A percentile compares a stretch with the other conserved stretches of the same genome.
Evolutionary conservation across 1,140 invertebrate species (phyloP).

Genomic region (Eciton burchellii): DNA sequence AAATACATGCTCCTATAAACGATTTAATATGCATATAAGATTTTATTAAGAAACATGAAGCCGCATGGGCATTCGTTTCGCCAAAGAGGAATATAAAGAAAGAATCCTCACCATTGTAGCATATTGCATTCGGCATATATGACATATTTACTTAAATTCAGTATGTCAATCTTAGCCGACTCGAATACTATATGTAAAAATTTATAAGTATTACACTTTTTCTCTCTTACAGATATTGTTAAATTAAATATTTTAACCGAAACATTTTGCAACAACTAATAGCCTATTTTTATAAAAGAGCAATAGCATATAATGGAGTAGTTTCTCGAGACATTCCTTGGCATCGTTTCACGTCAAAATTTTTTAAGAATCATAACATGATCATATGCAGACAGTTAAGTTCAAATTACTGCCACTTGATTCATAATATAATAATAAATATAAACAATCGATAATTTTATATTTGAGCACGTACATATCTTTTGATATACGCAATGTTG

Average conservation of each 20-base stretch:
- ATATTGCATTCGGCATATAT: background rate
- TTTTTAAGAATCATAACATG: background rate
- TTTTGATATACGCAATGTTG: background rate
- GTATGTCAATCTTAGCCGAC: constrained; percentile 1
- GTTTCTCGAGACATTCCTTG: constrained; percentile 25
- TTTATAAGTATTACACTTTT: constrained; percentile 15
- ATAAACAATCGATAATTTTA: constrained; percentile 14
- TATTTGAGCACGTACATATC: constrained; percentile 8
- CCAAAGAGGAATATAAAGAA: background rate
- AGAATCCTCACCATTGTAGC: constrained; percentile 12
- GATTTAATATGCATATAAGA: constrained; percentile 9
- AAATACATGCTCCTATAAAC: constrained; percentile 55
- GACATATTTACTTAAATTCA: constrained; percentile 14
- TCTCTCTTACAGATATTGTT: constrained; percentile 19
- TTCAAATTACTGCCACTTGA: constrained; percentile 42
- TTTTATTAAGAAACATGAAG: background rate
- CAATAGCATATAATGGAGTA: constrained; percentile 52
- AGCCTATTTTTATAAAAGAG: constrained; percentile 60
- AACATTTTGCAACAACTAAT: constrained; percentile 35
- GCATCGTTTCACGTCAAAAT: constrained; percentile 40
- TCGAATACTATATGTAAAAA: constrained; percentile 18
- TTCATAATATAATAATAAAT: constrained; percentile 11
- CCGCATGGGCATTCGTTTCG: constrained; percentile 36
- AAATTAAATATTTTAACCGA: constrained; percentile 34
- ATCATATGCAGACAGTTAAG: background rate